Evolutionary conservation across 1,140 invertebrate species (phyloP), one percentile per base, ranked within the genome.

Genomic region (Cherax destructor): DNA sequence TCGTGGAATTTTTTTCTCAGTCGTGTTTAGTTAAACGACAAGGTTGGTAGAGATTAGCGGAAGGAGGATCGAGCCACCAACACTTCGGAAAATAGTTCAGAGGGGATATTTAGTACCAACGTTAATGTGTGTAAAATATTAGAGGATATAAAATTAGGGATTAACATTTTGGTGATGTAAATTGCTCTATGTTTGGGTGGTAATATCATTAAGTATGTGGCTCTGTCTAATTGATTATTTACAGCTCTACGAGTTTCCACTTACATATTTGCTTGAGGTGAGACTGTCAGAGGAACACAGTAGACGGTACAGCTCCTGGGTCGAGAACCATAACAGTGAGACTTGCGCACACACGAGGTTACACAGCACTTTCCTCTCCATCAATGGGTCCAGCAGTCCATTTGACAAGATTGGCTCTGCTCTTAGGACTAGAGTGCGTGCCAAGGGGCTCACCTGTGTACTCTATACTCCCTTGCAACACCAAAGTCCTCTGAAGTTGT

Each of bases 361-460:
- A 83, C 47, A 91, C 88, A 13, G 80, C 80, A n/a, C 88, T 91
- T 74, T 91, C 88, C 56, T 91, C 88, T 4, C 88, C 88, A 47
- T 90, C 80, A 4, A 61, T 69, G 24, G 65, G 59, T 1, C 81
- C 88, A 21, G 72, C 88, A 6, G 88, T 65, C 88, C 88, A 91
- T 16, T 81, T 91, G 41, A 91, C 88, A 72, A 85, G 88, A 56
- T 91, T 91, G 56, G 81, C 88, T 56, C 88, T 77, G 30, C 52
- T 84, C 74, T 91, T 91, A 52, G 88, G 88, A 59, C 88, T 91
- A 9, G 88, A 65, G 81, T 91, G 88, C 24, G 79, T 77, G 11
- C 59, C 18, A 3, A 47, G 80, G 18, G 80, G 74, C 30, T 85
- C 88, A 4, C 50, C 30, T 13, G 72, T n/a, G 72, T 83, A 50